Base-by-base conservation (phyloP, 2,113 vertebrate genomes). In the Pollimyrus isidori region DNA sequence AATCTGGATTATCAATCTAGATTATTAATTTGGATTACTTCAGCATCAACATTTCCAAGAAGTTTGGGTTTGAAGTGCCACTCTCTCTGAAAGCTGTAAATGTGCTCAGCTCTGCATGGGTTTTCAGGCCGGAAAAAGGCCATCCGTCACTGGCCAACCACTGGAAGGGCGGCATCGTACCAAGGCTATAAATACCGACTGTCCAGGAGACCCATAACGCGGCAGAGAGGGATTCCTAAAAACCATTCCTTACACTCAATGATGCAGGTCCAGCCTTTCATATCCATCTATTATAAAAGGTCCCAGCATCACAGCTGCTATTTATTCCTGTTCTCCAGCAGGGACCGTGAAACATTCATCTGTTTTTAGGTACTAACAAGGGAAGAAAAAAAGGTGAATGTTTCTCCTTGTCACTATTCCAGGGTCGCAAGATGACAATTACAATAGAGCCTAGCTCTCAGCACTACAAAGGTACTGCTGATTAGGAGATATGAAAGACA, bases 211-310 rank as follows among this genome's bases (percentile, higher is more conserved):
- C 87, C 86, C 53, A 15, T 91, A 90, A 88, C 90, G 89, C 82
- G 90, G 88, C 84, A 89, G n/a, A 88, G 30, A 73, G 56, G 2
- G 39, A 91, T 88, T 89, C 93, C 91, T 92, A 88, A 45, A 89
- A 90, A 92, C 83, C 90, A 92, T 94, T 91, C 89, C 93, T 94
- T 92, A 93, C 90, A 90, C 90, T 93, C 88, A 91, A 91, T 86
- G 87, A 94, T 92, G 94, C 94, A 91, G 91, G 87, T 58, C 90
- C 90, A 90, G 90, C 87, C 92, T 53, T 89, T 89, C 91, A 89
- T 86, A 89, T 86, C 91, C 92, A 94, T 95, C 92, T 91, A 93
- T 95, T 94, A 94, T 93, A 93, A 92, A 95, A 92, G 90, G 90
- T 91, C 88, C 88, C 85, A 88, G 86, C 52, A 35, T 93, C 92